Percentiles rank a stretch among this genome's conserved stretches.
phyloP scores from a whole-genome alignment of 2,797 vertebrate species.

The Danio albolineatus region DNA sequence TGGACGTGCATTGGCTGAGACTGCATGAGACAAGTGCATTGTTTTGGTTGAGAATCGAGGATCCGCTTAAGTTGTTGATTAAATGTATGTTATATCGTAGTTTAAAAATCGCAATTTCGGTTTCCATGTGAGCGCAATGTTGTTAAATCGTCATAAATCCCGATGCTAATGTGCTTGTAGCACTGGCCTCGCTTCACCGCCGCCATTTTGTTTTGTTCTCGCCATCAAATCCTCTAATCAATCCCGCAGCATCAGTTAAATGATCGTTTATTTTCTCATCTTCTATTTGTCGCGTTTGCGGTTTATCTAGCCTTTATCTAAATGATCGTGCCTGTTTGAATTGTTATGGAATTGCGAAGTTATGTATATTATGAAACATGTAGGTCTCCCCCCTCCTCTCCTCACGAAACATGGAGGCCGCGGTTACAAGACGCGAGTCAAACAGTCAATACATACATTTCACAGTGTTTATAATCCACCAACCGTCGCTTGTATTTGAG shows the following conservation, averaged over 20 bases:
- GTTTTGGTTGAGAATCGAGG: not conserved
- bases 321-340: not conserved
- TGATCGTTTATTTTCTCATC: not conserved
- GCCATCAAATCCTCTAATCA: slow-evolving; percentile 64
- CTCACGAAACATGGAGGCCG: slow-evolving; percentile 69
- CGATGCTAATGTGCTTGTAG: slow-evolving; percentile 40
- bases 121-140: not conserved
- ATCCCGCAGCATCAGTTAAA: slow-evolving; percentile 27
- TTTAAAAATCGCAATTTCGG: not conserved
- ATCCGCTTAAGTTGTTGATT: not conserved
- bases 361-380: slow-evolving; percentile 73
- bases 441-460: slow-evolving; percentile 13
- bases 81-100: not conserved
- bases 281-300: not conserved
- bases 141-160: slow-evolving; percentile 22
- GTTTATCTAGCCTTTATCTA: not conserved
- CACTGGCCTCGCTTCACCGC: slow-evolving; percentile 54
- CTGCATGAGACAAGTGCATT: not conserved
- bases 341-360: not conserved
- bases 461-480: not conserved
- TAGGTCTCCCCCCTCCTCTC: slow-evolving; percentile 69
- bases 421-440: slow-evolving; percentile 3
- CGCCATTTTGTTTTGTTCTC: slow-evolving; percentile 88
- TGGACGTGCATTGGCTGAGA: slow-evolving; percentile 1
- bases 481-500: not conserved